These are phyloP conservation scores for Sylvicapra grimmia DNA, from an alignment of 2,113 vertebrate genomes.

Conservation along the genomic window DNA sequence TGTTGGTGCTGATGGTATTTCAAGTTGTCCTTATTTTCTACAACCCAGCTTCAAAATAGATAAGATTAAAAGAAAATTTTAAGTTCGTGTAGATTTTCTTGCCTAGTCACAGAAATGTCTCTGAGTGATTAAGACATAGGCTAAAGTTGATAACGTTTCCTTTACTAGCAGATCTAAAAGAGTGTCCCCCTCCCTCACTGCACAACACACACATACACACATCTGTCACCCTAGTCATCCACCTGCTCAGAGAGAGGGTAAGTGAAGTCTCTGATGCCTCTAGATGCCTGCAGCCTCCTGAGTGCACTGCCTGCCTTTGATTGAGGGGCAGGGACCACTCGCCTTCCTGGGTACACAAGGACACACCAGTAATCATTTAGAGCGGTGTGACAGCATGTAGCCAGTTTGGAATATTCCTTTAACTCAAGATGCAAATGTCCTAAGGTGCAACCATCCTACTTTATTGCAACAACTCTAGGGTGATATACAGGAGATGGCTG, in stretches of 20 bases:
- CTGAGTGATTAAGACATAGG: neutral
- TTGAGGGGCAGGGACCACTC: neutral
- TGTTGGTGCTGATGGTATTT: neutral
- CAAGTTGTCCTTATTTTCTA: neutral
- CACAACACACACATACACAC: neutral
- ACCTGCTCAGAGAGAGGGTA: neutral
- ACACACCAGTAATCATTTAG: neutral
- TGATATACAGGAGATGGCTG: neutral
- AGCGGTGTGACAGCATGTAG: neutral
- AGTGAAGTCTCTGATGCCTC: neutral
- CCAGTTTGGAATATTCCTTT: neutral
- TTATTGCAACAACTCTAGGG: neutral
- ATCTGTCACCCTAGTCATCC: too few species aligned
- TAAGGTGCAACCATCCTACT: neutral
- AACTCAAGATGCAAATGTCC: neutral
- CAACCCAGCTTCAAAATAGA: neutral
- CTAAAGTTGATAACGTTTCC: neutral
- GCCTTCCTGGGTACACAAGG: neutral
- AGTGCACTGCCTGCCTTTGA: neutral
- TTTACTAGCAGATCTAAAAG: neutral
- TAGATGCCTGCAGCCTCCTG: too few species aligned
- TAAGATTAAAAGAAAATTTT: neutral
- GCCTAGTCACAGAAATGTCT: neutral
- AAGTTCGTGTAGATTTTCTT: neutral
- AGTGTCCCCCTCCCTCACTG: accelerated